Evolutionary conservation across 2,888 invertebrate species (phyloP).

Genomic region (Pyrocoelia pectoralis): DNA sequence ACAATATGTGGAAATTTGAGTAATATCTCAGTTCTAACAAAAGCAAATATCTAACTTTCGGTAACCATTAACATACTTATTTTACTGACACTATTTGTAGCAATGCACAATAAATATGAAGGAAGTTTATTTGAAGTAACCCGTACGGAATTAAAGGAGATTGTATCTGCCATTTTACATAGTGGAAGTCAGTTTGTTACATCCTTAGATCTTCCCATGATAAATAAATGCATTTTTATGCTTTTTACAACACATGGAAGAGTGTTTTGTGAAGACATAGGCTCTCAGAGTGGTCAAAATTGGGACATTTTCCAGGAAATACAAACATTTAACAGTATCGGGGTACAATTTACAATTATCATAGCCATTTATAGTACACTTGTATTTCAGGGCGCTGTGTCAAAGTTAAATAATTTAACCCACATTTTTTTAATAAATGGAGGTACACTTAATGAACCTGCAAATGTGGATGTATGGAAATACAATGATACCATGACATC

Average conservation of each 20-base stretch:
- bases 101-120: slow-evolving; percentile 10
- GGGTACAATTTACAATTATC: neutral
- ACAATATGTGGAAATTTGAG: too few relatives aligned
- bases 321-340: slow-evolving; percentile 1
- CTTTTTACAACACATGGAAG: slow-evolving; percentile 29
- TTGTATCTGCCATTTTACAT: slow-evolving; percentile 35
- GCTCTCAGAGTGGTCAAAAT: neutral
- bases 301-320: slow-evolving; percentile 4
- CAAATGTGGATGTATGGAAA: slow-evolving; percentile 49
- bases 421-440: slow-evolving; percentile 21
- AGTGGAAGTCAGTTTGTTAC: slow-evolving; percentile 44
- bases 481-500: slow-evolving; percentile 38
- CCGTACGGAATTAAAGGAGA: slow-evolving; percentile 22
- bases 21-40: too few relatives aligned
- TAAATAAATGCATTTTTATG: slow-evolving; percentile 44
- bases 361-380: neutral
- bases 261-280: slow-evolving; percentile 17
- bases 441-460: slow-evolving; percentile 31
- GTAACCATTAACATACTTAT: too few relatives aligned
- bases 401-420: slow-evolving; percentile 6
- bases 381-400: slow-evolving; percentile 7
- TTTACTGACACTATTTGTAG: neutral
- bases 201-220: slow-evolving; percentile 41
- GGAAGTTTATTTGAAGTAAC: slow-evolving; percentile 29
- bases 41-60: too few relatives aligned